Evolutionary conservation across 37 sponge, comb jelly and placozoan genomes (phyloP).

Genomic region (Bolinopsis microptera): DNA sequence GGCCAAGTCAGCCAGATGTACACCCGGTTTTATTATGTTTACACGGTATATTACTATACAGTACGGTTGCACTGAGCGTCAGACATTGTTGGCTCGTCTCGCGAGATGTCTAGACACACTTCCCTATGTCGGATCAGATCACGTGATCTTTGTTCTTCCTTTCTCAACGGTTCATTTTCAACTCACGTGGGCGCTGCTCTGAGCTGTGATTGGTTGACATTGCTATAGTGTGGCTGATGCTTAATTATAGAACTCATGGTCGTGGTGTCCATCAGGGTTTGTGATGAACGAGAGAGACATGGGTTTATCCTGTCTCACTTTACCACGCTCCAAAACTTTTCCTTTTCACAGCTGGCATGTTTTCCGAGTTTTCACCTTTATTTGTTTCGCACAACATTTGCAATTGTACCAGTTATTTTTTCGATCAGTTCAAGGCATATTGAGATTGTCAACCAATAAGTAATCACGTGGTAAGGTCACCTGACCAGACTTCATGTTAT

Average conservation of each 20-base stretch:
- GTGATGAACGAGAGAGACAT: not conserved
- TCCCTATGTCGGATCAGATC: not conserved
- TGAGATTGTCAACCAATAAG: too few species aligned
- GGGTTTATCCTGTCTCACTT: not conserved
- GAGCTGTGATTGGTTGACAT: not conserved
- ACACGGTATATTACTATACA: not conserved
- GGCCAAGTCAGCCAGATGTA: not conserved
- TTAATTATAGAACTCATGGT: not conserved
- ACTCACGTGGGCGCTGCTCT: not conserved
- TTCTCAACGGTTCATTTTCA: not conserved
- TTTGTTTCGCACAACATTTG: too few species aligned
- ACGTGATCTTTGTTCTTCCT: not conserved
- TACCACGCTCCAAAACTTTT: not conserved
- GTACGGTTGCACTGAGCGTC: not conserved
- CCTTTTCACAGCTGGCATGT: not conserved
- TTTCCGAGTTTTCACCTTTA: too few species aligned
- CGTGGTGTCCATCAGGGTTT: not conserved
- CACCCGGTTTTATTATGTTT: not conserved
- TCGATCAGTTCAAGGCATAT: too few species aligned
- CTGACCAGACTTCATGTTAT: too few species aligned
- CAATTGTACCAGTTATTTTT: too few species aligned
- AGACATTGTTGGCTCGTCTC: not conserved
- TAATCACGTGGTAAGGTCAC: too few species aligned
- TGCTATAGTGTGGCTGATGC: not conserved
- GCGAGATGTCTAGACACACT: not conserved